These are phyloP conservation scores for Diplazon laetatorius DNA, from an alignment of 2,888 invertebrate genomes.

Conservation along the genomic window DNA sequence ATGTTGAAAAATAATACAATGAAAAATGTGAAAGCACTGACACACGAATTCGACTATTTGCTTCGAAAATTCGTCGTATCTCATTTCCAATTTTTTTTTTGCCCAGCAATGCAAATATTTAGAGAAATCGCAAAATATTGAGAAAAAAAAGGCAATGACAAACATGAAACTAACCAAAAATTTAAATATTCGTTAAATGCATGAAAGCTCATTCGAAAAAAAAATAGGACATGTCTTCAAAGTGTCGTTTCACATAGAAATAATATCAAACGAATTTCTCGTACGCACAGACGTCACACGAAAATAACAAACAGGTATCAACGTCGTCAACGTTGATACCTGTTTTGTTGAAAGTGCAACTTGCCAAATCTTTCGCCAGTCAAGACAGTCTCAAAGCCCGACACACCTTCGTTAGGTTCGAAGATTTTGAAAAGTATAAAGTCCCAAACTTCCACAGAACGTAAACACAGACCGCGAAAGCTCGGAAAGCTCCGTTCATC, in stretches of 20 bases:
- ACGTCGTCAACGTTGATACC: conserved; percentile 32
- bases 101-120: no score
- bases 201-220: no score
- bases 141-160: not conserved
- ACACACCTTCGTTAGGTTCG: conserved; percentile 2
- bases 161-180: no score
- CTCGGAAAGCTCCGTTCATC: not conserved
- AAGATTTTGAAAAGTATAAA: conserved; percentile 36
- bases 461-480: not conserved
- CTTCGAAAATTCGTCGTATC: not conserved
- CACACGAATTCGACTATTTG: not conserved
- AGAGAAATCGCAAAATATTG: not conserved
- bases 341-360: conserved; percentile 28
- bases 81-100: not conserved
- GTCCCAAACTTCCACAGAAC: conserved; percentile 13
- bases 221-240: no score
- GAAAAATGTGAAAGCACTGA: not conserved
- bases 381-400: not conserved
- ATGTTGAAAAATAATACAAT: not conserved
- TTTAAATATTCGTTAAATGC: no score
- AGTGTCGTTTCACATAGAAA: no score
- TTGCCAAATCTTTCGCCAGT: conserved; percentile 28
- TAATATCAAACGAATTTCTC: no score
- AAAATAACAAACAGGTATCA: not conserved
- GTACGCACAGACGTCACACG: no score